phyloP scores from a whole-genome alignment of 1,140 invertebrate genomes.

The Sinonovacula constricta region DNA sequence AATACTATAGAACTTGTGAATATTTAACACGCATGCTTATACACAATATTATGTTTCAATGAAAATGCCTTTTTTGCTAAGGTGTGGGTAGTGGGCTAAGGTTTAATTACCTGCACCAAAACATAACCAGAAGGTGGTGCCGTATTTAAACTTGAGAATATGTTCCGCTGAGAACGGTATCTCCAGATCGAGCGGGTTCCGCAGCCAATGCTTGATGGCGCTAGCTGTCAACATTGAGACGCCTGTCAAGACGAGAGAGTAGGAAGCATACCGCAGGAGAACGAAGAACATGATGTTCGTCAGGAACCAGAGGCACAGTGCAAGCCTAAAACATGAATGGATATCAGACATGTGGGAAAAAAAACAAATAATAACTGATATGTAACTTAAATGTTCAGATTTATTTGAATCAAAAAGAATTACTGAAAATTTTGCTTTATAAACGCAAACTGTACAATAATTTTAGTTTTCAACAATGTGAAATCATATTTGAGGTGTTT shows the following conservation, averaged over 20 bases:
- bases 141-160: conserved; percentile 81
- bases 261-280: conserved; percentile 95
- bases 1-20: neutral
- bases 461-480: neutral
- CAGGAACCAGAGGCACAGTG: conserved; percentile 92
- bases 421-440: neutral
- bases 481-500: conserved; percentile 59
- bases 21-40: neutral
- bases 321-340: conserved; percentile 86
- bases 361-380: neutral
- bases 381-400: neutral
- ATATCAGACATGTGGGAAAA: no score
- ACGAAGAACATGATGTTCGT: conserved; percentile 95
- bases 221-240: conserved; percentile 80
- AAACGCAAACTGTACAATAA: neutral
- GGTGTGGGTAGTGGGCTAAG: neutral
- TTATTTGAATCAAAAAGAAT: neutral
- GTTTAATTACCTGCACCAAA: conserved; percentile 86
- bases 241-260: conserved; percentile 89
- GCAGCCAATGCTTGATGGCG: conserved; percentile 89
- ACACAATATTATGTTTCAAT: neutral
- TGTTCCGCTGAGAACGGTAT: conserved; percentile 86
- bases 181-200: conserved; percentile 89
- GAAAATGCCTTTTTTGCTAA: neutral
- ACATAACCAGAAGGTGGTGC: conserved; percentile 96